Base-by-base conservation (phyloP, 2,888 invertebrate species). In the Malthinus seriepunctatus region DNA sequence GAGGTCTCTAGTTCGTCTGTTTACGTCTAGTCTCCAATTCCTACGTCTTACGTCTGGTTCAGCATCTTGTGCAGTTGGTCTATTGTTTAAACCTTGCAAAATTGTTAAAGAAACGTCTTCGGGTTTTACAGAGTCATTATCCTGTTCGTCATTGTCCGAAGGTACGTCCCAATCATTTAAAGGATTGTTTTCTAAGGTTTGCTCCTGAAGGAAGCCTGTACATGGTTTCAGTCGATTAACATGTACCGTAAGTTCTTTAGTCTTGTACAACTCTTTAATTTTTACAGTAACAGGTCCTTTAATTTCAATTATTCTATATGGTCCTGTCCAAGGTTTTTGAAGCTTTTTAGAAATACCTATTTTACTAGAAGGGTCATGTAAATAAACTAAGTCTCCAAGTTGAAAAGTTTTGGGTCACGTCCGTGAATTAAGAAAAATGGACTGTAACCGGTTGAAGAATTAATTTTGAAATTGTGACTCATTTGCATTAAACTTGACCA, bases 401-500 rank as follows among this genome's bases (percentile, higher is more conserved):
- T 59, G 32, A 9, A 60, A 51, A 7, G 15, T 31, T 8, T 32
- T 23, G 66, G 66, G 37, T 68, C 65, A 44, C 67, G n/a, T 35
- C 35, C 35, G 7, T 35, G 35, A 10, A 35, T 10, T 35, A 35
- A 9, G 8, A 35, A 35, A 1, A 35, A 35, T 6, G 35, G 35
- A 10, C n/a, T 10, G 10, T 35, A 35, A 1, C 35, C 35, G 1
- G 35, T 35, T 1, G 35, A 35, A 7, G 9, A 9, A 3, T 9
- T 2, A 6, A 9, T 2, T 1, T 42, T 44, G 9, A 57, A 59
- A 33, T 66, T 35, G 42, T 64, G 67, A 0, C 69, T 64, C 64
- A 70, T 67, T 42, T 70, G 32, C 0, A 63, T 66, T 44, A 61
- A 69, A 0, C 69, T 69, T 15, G 74, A n/a, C 65, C 66, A 66